Percentiles rank a stretch among this genome's conserved stretches.
Evolutionary conservation across 1,140 invertebrate genomes (phyloP).

Genomic region (Lepidurus packardi): DNA sequence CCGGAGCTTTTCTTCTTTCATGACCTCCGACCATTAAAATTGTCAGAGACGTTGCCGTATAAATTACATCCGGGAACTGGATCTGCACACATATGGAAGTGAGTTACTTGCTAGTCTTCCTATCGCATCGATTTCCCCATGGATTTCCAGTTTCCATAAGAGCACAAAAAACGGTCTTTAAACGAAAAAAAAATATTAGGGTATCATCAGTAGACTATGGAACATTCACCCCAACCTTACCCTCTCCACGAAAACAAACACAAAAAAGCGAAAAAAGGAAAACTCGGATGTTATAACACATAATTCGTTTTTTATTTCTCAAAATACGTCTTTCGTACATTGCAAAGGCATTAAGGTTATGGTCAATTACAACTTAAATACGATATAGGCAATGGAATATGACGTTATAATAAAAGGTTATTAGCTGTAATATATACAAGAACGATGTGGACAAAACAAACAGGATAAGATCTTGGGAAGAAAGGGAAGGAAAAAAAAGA

Average conservation of each 20-base stretch:
- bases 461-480: neutral
- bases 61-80: conserved; percentile 19
- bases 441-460: neutral
- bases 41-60: conserved; percentile 8
- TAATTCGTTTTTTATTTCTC: neutral
- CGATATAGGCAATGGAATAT: neutral
- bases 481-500: neutral
- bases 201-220: neutral
- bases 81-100: conserved; percentile 15
- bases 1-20: neutral
- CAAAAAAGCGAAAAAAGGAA: neutral
- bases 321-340: neutral
- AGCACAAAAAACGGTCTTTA: neutral
- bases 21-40: conserved; percentile 2
- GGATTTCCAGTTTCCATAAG: conserved; percentile 11
- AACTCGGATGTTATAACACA: neutral
- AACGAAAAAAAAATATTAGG: conserved; percentile 4
- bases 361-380: neutral
- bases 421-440: conserved; percentile 11
- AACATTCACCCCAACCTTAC: neutral
- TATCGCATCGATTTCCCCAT: conserved; percentile 9
- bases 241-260: neutral
- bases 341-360: neutral
- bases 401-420: neutral
- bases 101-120: conserved; percentile 1